A percentile compares a stretch with the other conserved stretches of the same genome.
phyloP scores from a whole-genome alignment of 2,888 invertebrate genomes.

The Eupithecia insigniata region DNA sequence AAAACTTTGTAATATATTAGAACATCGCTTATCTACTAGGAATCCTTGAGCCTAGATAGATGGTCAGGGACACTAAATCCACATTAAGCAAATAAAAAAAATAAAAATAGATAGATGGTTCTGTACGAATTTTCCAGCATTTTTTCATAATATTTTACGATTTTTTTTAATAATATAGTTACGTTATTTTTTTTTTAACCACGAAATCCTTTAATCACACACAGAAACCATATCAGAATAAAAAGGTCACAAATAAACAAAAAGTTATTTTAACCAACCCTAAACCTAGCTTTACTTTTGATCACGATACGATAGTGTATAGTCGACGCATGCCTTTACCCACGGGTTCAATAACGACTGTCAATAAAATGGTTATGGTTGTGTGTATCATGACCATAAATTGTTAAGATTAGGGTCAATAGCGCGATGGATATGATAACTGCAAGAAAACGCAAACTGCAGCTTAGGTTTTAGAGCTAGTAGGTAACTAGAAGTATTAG shows the following conservation, averaged over 20 bases:
- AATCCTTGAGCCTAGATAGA: neutral
- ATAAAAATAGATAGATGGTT: too few relatives aligned
- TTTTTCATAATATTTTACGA: neutral
- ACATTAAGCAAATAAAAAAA: too few relatives aligned
- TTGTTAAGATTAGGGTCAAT: conserved; percentile 81
- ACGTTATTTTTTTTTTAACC: too few relatives aligned
- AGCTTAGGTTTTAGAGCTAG: conserved; percentile 20
- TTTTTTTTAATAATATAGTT: too few relatives aligned
- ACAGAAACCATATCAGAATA: neutral
- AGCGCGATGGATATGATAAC: conserved; percentile 77
- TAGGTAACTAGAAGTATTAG: neutral
- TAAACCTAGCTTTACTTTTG: neutral
- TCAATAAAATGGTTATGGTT: conserved; percentile 79
- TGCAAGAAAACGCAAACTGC: conserved; percentile 61
- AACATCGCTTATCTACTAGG: neutral
- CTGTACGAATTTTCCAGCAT: neutral
- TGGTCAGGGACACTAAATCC: too few relatives aligned
- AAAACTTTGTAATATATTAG: neutral
- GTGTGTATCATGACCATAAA: conserved; percentile 77
- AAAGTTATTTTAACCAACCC: neutral
- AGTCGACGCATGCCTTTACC: conserved; percentile 60
- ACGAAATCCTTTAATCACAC: neutral
- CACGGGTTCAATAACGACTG: conserved; percentile 72
- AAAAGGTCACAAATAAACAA: neutral
- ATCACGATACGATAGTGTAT: conserved; percentile 44